Percentiles rank a stretch among this genome's conserved stretches.
phyloP scores from a whole-genome alignment of 2,797 vertebrate genomes.

The Tadarida brasiliensis region DNA sequence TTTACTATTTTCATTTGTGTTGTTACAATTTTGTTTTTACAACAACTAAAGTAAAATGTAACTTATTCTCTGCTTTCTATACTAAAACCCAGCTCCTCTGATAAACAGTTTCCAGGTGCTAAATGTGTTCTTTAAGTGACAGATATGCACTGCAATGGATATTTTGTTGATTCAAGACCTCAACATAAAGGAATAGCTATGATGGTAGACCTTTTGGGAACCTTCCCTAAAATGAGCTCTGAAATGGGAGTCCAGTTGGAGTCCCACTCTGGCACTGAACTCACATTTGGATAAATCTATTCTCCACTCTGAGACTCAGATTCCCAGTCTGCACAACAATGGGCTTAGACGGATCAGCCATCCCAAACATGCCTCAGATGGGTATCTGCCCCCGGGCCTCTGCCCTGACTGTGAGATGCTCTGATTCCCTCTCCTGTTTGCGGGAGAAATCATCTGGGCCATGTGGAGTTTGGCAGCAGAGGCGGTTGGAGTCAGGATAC shows the following conservation, averaged over 20 bases:
- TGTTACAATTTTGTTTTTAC: neutral
- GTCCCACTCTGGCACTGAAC: neutral
- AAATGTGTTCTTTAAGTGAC: neutral
- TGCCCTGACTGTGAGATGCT: neutral
- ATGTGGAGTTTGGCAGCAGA: constrained; percentile 61
- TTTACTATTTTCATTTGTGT: neutral
- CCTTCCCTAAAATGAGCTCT: neutral
- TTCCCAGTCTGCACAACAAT: neutral
- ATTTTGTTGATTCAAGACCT: neutral
- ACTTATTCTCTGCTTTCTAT: neutral
- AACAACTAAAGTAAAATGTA: neutral
- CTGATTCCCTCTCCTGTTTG: neutral
- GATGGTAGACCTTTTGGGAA: neutral
- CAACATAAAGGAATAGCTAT: neutral
- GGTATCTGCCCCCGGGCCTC: neutral
- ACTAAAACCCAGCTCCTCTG: neutral
- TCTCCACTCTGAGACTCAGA: neutral
- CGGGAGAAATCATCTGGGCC: constrained; percentile 50
- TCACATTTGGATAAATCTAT: neutral
- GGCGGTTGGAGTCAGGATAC: constrained; percentile 48
- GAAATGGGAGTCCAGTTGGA: neutral
- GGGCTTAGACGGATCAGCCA: neutral
- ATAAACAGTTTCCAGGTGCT: neutral
- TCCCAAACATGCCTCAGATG: neutral
- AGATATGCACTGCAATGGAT: neutral